These are phyloP conservation scores for Natator depressus DNA, from an alignment of 2,113 vertebrate genomes.

Conservation along the genomic window DNA sequence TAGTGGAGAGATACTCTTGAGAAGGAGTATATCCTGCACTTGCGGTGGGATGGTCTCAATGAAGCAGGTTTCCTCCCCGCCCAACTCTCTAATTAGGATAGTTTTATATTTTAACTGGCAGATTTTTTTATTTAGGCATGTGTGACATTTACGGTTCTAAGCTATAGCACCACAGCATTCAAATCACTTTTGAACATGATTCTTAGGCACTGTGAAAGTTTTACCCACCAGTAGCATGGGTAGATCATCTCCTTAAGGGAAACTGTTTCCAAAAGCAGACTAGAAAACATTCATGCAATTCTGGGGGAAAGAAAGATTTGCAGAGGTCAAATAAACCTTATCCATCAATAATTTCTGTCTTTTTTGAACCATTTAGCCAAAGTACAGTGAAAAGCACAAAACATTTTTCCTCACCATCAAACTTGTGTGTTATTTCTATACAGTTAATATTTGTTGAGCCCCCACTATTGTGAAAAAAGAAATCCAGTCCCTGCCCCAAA, in stretches of 20 bases:
- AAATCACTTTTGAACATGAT: not conserved
- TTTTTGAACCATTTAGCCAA: not conserved
- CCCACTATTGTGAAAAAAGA: not conserved
- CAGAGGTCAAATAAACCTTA: not conserved
- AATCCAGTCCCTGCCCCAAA: not conserved
- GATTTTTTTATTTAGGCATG: not conserved
- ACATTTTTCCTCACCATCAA: not conserved
- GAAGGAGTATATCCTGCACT: not conserved
- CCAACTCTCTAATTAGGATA: not conserved
- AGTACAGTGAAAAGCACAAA: not conserved
- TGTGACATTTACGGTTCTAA: not conserved
- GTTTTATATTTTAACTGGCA: not conserved
- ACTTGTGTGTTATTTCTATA: not conserved
- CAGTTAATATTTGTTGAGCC: not conserved
- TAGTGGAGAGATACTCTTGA: not conserved
- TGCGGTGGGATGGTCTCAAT: not conserved
- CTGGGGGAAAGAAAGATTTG: not conserved
- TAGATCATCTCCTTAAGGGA: not conserved
- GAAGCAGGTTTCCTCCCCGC: not conserved
- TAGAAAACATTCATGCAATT: not conserved
- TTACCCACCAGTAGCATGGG: not conserved
- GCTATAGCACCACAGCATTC: not conserved
- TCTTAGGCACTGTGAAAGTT: not conserved
- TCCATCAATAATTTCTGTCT: not conserved
- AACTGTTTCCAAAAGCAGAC: not conserved